A percentile compares a stretch with the other conserved stretches of the same genome.
phyloP scores from a whole-genome alignment of 1,140 invertebrate species.

The Meteorus sp. region DNA sequence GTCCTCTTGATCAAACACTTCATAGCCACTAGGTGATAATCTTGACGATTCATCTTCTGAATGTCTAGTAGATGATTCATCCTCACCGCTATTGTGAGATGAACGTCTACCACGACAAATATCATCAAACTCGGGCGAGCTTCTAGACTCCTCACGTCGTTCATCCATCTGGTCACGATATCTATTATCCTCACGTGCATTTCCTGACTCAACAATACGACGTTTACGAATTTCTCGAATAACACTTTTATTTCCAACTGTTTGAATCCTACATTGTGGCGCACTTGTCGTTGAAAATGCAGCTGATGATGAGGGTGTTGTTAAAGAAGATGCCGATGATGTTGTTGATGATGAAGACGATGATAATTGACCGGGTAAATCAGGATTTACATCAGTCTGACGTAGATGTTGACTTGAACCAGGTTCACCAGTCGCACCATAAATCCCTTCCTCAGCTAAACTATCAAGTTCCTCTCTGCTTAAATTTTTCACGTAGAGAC shows the following conservation, averaged over 20 bases:
- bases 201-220: background rate
- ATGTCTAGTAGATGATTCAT: conserved; percentile 22
- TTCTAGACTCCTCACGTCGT: background rate
- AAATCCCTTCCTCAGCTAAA: conserved; percentile 38
- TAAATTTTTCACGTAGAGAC: conserved; percentile 43
- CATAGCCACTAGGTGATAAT: conserved; percentile 28
- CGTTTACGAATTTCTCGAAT: background rate
- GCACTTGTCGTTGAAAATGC: conserved; percentile 18
- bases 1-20: conserved; percentile 30
- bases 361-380: background rate
- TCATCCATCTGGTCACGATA: conserved; percentile 5
- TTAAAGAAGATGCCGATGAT: conserved; percentile 24
- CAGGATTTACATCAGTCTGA: no score
- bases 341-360: conserved; percentile 21
- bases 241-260: no score
- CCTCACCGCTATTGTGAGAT: conserved; percentile 11
- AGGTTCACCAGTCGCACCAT: conserved; percentile 37
- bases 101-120: background rate
- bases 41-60: conserved; percentile 30
- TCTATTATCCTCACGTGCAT: background rate
- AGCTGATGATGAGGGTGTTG: conserved; percentile 37
- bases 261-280: no score
- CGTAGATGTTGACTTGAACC: conserved; percentile 25
- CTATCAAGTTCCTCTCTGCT: conserved; percentile 41
- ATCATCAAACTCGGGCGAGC: background rate